Conservation (phyloP, 2,888 invertebrate species). For the Tubulanus polymorphus region DNA sequence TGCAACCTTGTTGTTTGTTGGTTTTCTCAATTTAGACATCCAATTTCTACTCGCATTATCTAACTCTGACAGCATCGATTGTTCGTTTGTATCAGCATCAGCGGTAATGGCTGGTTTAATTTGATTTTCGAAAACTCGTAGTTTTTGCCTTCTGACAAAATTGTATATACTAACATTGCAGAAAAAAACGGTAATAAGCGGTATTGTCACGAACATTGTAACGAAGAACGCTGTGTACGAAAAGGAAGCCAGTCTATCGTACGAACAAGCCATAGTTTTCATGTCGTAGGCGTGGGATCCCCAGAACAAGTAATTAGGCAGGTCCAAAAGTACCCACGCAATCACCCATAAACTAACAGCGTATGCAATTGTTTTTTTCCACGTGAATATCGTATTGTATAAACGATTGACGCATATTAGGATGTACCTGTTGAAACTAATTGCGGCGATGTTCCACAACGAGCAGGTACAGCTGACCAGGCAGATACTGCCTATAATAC, state of each 20-base stretch:
- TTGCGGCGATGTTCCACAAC: slow-evolving; percentile 30
- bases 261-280: slow-evolving; percentile 32
- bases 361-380: slow-evolving; percentile 22
- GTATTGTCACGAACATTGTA: slow-evolving; percentile 21
- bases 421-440: slow-evolving; percentile 30
- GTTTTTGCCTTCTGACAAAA: slow-evolving; percentile 12
- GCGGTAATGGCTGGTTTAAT: too few species aligned
- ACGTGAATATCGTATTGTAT: slow-evolving; percentile 19
- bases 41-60: too few species aligned
- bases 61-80: too few species aligned
- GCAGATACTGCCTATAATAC: slow-evolving; percentile 26
- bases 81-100: too few species aligned
- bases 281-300: slow-evolving; percentile 31
- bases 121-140: too few species aligned
- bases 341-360: slow-evolving; percentile 23
- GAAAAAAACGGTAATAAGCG: slow-evolving; percentile 23
- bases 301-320: slow-evolving; percentile 33
- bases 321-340: slow-evolving; percentile 20
- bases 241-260: slow-evolving; percentile 26
- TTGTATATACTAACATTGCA: slow-evolving; percentile 24
- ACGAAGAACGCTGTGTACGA: slow-evolving; percentile 30
- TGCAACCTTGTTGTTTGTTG: too few species aligned
- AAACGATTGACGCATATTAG: slow-evolving; percentile 20
- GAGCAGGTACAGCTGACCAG: slow-evolving; percentile 29
- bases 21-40: too few species aligned